Evolutionary conservation across 2,797 vertebrate species (phyloP), one percentile per base, ranked within the genome.

Genomic region (Myotis daubentonii): DNA sequence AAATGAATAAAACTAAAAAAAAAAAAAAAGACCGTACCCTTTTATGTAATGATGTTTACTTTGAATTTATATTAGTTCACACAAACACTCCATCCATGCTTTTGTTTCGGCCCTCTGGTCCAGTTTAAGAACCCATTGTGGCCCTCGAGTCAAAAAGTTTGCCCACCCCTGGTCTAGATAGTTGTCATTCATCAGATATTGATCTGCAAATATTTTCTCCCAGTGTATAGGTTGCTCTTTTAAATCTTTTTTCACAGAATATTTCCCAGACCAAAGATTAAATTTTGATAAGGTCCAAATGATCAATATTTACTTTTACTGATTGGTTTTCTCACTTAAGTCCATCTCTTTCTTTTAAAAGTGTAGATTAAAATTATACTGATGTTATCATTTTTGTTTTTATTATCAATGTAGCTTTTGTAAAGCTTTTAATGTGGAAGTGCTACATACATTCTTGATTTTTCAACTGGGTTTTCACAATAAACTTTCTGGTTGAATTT

Each of bases 401-500:
- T 62, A 17, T 71, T 44, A 78, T 65, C 66, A 80, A 9, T 85
- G 4, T 49, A 30, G 17, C 6, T 92, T 94, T 91, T 92, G 41
- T 92, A 38, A 51, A 76, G 16, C 71, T 80, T 91, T 87, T 79
- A 79, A 47, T 41, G 11, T 47, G 65, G 36, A 90, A 79, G 4
- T 82, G 16, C 47, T 79, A 5, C 28, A 16, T 83, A 47, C 23
- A 70, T 33, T 86, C 15, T 87, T 84, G 15, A 62, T 62, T 89
- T 95, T 30, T 90, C 87, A 90, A 62, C 51, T 2, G 1, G 4
- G 8, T 95, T 95, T 91, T 91, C 25, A 82, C 28, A 57, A 1
- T 84, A 87, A 90, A 74, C 28, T 81, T 88, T 82, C 55, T 92
- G 30, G 68, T 87, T 70, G 44, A 95, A 85, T 44, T 76, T 93